Evolutionary conservation across 2,113 vertebrate species (phyloP).

Genomic region (Antechinus stuartii): DNA sequence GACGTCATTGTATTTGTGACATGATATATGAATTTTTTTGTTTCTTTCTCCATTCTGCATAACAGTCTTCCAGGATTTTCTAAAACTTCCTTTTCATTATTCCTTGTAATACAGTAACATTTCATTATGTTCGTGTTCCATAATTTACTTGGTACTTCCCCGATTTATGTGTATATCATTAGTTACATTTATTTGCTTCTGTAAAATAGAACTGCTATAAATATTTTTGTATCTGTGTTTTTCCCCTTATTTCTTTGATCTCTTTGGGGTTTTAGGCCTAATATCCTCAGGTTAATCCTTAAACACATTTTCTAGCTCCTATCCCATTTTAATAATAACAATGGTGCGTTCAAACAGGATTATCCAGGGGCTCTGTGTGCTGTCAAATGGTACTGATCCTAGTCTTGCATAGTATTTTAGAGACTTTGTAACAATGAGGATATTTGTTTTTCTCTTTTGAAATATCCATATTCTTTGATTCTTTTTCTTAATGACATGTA

Average conservation of each 20-base stretch:
- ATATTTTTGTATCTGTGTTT: not conserved
- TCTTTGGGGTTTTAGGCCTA: not conserved
- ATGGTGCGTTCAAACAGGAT: not conserved
- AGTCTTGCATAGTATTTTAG: not conserved
- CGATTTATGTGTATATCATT: not conserved
- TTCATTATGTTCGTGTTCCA: not conserved
- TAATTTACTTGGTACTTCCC: not conserved
- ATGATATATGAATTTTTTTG: not conserved
- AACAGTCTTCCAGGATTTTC: not conserved
- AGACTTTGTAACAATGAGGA: not conserved
- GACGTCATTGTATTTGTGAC: not conserved
- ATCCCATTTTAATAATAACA: not conserved
- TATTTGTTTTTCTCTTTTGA: not conserved
- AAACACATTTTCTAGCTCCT: not conserved
- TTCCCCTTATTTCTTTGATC: not conserved
- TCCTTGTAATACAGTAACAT: not conserved
- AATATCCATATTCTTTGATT: not conserved
- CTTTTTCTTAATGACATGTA: not conserved
- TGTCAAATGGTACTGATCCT: not conserved
- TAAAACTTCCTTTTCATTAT: not conserved
- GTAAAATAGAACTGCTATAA: not conserved
- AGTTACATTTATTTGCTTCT: too few relatives aligned
- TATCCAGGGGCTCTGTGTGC: not conserved
- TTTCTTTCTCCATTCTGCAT: not conserved
- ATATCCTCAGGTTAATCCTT: not conserved